These are phyloP conservation scores for Neoarius graeffei DNA, from an alignment of 2,113 vertebrate species.

Conservation along the genomic window DNA sequence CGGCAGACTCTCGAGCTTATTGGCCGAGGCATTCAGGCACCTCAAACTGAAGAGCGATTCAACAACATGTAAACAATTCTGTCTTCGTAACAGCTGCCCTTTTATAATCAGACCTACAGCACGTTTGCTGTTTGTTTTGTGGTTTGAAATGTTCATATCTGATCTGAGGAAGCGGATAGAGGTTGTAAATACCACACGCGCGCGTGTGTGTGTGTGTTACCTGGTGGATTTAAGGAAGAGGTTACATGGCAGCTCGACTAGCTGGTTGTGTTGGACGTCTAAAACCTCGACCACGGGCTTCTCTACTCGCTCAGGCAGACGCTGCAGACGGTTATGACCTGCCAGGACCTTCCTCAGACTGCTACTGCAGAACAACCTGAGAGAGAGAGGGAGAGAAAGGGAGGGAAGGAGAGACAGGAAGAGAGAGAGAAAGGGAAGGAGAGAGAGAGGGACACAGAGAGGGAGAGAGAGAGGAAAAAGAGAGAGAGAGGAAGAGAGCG, in stretches of 20 bases:
- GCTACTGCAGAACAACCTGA: constrained; percentile 86
- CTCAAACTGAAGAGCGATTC: constrained; percentile 77
- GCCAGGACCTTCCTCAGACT: constrained; percentile 91
- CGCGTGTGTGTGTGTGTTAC: constrained; percentile 64
- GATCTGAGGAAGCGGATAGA: not conserved
- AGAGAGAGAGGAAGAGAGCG: constrained; percentile 10
- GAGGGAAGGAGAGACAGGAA: not conserved
- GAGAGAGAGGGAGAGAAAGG: constrained; percentile 15
- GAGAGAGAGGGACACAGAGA: too few species aligned
- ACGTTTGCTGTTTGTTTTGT: not conserved
- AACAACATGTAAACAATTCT: not conserved
- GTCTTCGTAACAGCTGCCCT: not conserved
- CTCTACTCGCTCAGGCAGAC: constrained; percentile 88
- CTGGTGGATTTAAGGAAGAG: constrained; percentile 92
- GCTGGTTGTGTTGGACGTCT: constrained; percentile 93
- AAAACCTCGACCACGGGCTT: constrained; percentile 87
- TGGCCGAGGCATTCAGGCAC: constrained; percentile 92
- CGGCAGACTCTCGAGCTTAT: constrained; percentile 92
- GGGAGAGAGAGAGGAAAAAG: not conserved
- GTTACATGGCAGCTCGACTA: constrained; percentile 87
- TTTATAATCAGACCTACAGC: not conserved
- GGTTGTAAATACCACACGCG: not conserved
- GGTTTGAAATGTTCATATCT: not conserved
- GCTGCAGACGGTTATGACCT: constrained; percentile 85
- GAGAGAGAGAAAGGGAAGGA: not conserved